phyloP scores from a whole-genome alignment of 2,888 invertebrate genomes.

The Dugesia japonica region DNA sequence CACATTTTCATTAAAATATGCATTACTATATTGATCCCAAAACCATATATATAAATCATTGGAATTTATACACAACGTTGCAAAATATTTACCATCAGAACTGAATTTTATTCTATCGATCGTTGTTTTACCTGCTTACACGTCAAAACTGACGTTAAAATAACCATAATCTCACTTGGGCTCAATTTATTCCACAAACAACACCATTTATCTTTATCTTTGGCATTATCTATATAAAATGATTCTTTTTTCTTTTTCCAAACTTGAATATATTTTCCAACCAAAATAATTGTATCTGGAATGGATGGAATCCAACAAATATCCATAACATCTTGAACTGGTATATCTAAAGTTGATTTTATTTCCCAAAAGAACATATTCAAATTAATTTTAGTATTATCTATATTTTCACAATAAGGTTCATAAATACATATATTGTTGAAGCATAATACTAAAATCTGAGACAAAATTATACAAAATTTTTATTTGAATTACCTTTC shows the following conservation, averaged over 20 bases:
- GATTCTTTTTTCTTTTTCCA: not conserved
- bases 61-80: slow-evolving; percentile 20
- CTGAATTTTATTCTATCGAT: slow-evolving; percentile 23
- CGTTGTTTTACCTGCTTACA: not conserved
- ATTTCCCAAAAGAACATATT: not conserved
- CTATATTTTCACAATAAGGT: slow-evolving; percentile 51
- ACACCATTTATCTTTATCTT: not conserved
- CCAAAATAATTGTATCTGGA: not conserved
- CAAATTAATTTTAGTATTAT: not conserved
- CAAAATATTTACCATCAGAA: slow-evolving; percentile 28
- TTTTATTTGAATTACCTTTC: slow-evolving; percentile 54
- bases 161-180: not conserved
- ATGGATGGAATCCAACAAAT: not conserved
- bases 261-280: slow-evolving; percentile 20
- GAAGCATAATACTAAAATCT: slow-evolving; percentile 87
- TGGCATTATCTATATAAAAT: not conserved
- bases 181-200: not conserved
- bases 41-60: slow-evolving; percentile 20
- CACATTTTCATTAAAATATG: not conserved
- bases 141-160: not conserved
- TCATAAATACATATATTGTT: slow-evolving; percentile 90
- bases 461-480: slow-evolving; percentile 35
- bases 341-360: not conserved
- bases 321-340: not conserved
- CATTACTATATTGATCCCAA: slow-evolving; percentile 4